Conservation (phyloP, 2,113 vertebrate species). For the Penelope pileata region DNA sequence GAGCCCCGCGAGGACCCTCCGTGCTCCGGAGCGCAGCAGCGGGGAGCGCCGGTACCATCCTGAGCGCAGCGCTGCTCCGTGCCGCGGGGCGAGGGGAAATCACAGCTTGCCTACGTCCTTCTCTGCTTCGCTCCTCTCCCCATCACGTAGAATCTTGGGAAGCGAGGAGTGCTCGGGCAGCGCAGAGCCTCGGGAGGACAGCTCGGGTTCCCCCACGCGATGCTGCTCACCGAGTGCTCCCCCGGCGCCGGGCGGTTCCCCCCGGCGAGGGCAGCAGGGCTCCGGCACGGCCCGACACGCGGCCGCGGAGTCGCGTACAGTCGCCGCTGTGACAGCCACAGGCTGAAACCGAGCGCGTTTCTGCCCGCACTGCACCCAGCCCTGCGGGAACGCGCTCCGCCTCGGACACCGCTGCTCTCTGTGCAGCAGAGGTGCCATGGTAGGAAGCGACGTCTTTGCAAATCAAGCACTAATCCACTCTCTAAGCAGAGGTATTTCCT, state of each 20-base stretch:
- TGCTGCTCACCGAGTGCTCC: too few species aligned
- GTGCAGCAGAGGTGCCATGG: rapidly evolving
- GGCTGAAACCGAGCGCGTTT: rapidly evolving
- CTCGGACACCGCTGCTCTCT: rapidly evolving
- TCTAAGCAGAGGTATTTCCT: not conserved
- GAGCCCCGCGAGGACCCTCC: too few species aligned
- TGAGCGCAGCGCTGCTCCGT: not conserved
- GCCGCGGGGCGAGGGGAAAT: conserved; percentile 2
- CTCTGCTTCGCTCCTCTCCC: not conserved
- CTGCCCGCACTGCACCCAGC: not conserved
- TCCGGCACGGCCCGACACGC: not conserved
- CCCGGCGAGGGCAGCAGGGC: too few species aligned
- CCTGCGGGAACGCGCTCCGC: rapidly evolving
- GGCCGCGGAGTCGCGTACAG: not conserved
- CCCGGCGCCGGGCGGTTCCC: too few species aligned
- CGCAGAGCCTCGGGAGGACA: rapidly evolving
- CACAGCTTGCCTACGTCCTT: not conserved
- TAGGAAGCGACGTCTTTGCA: not conserved
- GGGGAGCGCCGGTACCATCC: not conserved
- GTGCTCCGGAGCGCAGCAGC: too few species aligned
- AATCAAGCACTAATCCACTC: not conserved
- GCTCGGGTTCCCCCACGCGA: not conserved
- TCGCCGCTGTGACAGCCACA: not conserved
- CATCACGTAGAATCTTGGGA: not conserved
- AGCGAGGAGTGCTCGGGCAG: not conserved